Evolutionary conservation across 2,797 vertebrate species (phyloP), one percentile per base, ranked within the genome.

Genomic region (Lemur catta): DNA sequence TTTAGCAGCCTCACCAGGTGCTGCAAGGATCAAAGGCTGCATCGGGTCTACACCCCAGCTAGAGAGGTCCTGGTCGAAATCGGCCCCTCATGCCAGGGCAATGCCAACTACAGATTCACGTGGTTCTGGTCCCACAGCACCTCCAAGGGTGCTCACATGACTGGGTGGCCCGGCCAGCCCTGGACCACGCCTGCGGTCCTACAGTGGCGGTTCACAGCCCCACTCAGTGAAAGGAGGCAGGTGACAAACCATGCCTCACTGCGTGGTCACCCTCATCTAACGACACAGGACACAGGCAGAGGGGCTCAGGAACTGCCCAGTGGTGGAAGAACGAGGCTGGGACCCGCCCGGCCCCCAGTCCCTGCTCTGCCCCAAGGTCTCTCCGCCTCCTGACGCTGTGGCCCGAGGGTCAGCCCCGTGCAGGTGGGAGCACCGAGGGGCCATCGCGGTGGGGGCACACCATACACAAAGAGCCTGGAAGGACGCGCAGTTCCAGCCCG

Each of bases 401-500:
- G 76, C 91, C 18, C 7, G 22, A 9, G 8, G n/a, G 59, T 30
- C 13, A 12, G 52, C 17, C 15, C 46, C 13, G 38, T 33, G n/a
- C 59, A 35, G 67, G 14, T 55, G 26, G 26, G 41, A 28, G 35
- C 57, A 52, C 5, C 8, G 43, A 26, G 33, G 1, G 72, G 30
- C 9, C 48, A n/a, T 33, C 74, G 20, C 48, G n/a, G n/a, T 17
- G 33, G n/a, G 65, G 46, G 9, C 10, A 30, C 71, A 13, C 5
- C 48, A 35, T 38, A 8, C 67, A 6, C 38, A 10, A 59, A 72
- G 41, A 33, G 57, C 65, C 48, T 4, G 14, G 24, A 20, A 24
- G 12, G 22, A 14, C 13, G 30, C 5, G 22, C 3, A 5, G 5
- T 2, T 5, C 28, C 35, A 17, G 4, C 55, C 1, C 22, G 0